Evolutionary conservation across 1,140 invertebrate species (phyloP).

Genomic region (Zaprionus tsacasi): DNA sequence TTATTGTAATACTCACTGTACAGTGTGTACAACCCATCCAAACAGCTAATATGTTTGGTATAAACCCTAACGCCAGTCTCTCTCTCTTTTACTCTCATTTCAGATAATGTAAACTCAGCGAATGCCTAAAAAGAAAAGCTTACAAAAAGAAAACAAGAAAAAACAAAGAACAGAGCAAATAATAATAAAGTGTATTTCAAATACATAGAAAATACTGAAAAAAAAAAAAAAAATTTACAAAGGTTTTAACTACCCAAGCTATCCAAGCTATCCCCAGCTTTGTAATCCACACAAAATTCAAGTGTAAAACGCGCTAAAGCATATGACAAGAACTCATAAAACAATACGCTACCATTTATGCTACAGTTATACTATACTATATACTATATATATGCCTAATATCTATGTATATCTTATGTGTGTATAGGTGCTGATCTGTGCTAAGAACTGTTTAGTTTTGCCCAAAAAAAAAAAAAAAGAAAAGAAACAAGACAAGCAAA

Average conservation of each 20-base stretch:
- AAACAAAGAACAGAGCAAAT: conserved; percentile 53
- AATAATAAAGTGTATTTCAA: conserved; percentile 43
- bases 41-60: conserved; percentile 48
- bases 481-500: conserved; percentile 29
- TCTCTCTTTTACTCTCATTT: conserved; percentile 79
- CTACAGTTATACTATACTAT: conserved; percentile 31
- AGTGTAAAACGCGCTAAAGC: conserved; percentile 39
- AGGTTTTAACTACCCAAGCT: conserved; percentile 65
- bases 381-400: conserved; percentile 12
- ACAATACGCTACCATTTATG: conserved; percentile 43
- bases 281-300: conserved; percentile 41
- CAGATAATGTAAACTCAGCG: conserved; percentile 83
- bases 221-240: conserved; percentile 17
- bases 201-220: conserved; percentile 31
- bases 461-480: background rate
- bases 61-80: conserved; percentile 69
- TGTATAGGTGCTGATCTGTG: conserved; percentile 50
- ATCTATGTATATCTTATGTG: conserved; percentile 31
- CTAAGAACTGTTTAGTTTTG: conserved; percentile 36
- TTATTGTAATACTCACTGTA: conserved; percentile 15
- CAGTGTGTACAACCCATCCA: background rate
- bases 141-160: conserved; percentile 28
- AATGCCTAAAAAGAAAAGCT: conserved; percentile 59
- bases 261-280: conserved; percentile 52
- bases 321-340: conserved; percentile 31